Percentiles rank a stretch among this genome's conserved stretches.
Conservation (phyloP, 2,888 invertebrate genomes). For the Eupsilia transversa region DNA sequence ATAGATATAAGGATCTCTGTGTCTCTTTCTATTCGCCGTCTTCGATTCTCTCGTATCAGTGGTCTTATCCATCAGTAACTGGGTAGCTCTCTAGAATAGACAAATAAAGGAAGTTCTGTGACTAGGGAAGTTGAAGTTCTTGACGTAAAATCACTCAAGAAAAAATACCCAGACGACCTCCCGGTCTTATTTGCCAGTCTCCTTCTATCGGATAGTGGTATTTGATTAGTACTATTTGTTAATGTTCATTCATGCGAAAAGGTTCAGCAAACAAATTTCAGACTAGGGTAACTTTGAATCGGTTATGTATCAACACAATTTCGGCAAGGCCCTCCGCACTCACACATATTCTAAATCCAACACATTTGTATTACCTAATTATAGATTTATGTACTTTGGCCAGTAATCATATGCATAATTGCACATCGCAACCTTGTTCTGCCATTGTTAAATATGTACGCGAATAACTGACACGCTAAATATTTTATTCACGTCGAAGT, state of each 20-base stretch:
- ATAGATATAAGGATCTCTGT: not conserved
- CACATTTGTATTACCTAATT: constrained; percentile 62
- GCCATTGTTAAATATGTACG: constrained; percentile 66
- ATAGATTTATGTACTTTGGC: constrained; percentile 64
- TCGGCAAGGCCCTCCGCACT: constrained; percentile 15
- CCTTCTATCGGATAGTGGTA: constrained; percentile 27
- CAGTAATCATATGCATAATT: constrained; percentile 70
- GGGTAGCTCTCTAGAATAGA: not conserved
- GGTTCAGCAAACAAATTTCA: constrained; percentile 46
- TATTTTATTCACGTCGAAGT: constrained; percentile 70
- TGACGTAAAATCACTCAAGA: constrained; percentile 12
- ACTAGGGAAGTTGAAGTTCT: constrained; percentile 3
- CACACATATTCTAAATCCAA: constrained; percentile 41
- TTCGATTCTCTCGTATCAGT: not conserved
- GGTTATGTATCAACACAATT: constrained; percentile 45
- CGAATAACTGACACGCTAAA: constrained; percentile 61
- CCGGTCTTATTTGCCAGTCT: constrained; percentile 33
- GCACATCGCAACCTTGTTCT: constrained; percentile 72
- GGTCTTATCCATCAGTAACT: not conserved
- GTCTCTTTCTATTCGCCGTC: not conserved
- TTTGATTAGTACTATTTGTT: constrained; percentile 53
- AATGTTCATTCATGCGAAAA: constrained; percentile 41
- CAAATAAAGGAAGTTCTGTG: constrained; percentile 25
- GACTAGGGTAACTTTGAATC: constrained; percentile 45
- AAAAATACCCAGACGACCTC: constrained; percentile 30